Conservation (phyloP, 2,797 vertebrate species). For the Pteropus rufus region DNA sequence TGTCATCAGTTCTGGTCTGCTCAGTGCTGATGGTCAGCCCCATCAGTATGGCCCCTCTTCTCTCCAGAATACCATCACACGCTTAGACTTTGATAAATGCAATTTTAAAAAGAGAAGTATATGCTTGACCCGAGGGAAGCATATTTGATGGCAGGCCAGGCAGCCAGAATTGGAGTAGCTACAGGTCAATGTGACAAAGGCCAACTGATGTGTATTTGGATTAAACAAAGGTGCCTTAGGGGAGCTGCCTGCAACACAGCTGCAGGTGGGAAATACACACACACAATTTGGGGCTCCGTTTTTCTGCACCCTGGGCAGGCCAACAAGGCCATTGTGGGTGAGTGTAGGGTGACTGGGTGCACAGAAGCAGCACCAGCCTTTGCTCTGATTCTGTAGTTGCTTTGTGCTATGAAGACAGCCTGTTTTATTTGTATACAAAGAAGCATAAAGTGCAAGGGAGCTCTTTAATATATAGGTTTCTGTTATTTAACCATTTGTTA, state of each 20-base stretch:
- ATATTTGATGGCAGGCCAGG: neutral
- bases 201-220: neutral
- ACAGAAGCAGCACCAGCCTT: neutral
- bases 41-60: rapidly evolving
- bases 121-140: neutral
- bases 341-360: rapidly evolving
- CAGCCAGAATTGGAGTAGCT: neutral
- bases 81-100: neutral
- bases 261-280: no score
- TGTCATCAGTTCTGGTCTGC: neutral
- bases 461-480: neutral
- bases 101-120: neutral
- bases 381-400: neutral
- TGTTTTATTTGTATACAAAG: neutral
- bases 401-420: neutral
- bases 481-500: neutral
- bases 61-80: neutral
- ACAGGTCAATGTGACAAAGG: neutral
- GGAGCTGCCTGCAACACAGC: neutral
- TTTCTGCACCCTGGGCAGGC: neutral
- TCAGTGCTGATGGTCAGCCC: no score
- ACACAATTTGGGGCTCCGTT: rapidly evolving
- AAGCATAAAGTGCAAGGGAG: neutral
- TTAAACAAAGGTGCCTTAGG: neutral
- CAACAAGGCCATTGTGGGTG: no score